Base-by-base conservation (phyloP, 2,888 invertebrate species). In the Autographa gamma region DNA sequence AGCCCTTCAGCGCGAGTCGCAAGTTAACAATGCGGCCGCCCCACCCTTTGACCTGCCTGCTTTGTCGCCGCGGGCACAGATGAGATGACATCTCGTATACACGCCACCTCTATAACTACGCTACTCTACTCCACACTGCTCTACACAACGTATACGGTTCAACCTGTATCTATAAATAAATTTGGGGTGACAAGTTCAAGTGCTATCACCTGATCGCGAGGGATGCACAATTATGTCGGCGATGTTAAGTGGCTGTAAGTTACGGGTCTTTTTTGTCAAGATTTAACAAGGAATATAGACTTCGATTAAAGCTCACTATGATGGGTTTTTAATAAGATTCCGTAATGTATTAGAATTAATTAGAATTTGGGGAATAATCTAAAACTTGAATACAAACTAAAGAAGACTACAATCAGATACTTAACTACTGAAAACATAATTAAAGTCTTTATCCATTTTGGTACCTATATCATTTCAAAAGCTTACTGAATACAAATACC, bases 21-120 rank as follows among this genome's bases (percentile, higher is more conserved):
- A 90, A 91, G 93, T 91, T 95, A 95, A 95, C 95, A 95, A 95
- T 94, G 94, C 91, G 88, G 88, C 88, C 86, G 82, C 86, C 84
- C 90, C 89, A 90, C 93, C 91, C 94, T 94, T 91, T 94, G 95
- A 94, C 94, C 95, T 88, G 93, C 89, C 89, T 88, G 91, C 94
- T 94, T 93, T 93, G 93, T 93, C 91, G 91, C 91, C 86, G 81
- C 86, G 88, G 87, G 92, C 90, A 86, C 90, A 91, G 91, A 91
- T 88, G 91, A 90, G 91, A 92, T 90, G 92, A 89, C 91, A 89
- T 90, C 90, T 89, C 86, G 82, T 89, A 86, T 88, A 89, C 87
- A 84, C 82, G 84, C 74, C 66, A 56, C 65, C 54, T 69, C 71
- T 71, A 71, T 69, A 77, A 52, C 77, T 72, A 72, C 70, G 69